Evolutionary conservation across 2,797 vertebrate species (phyloP).

Genomic region (Macropodus opercularis): DNA sequence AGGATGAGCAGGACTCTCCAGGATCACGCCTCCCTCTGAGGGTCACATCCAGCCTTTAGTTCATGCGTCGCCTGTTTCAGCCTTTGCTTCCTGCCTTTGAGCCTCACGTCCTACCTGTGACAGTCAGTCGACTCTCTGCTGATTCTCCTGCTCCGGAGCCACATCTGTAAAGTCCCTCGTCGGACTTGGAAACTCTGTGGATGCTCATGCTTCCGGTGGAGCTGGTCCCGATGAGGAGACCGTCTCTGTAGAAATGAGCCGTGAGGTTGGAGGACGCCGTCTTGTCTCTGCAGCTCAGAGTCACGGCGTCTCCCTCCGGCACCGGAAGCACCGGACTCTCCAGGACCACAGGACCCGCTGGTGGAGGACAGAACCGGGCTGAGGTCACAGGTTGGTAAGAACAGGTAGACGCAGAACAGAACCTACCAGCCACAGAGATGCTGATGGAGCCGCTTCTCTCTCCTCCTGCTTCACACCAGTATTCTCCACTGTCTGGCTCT

Average conservation of each 20-base stretch:
- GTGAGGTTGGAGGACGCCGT: rapidly evolving
- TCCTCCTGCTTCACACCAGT: not conserved
- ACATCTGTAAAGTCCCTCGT: conserved; percentile 24
- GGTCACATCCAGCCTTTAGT: too few relatives aligned
- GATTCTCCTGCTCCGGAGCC: conserved; percentile 8
- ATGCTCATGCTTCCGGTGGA: conserved; percentile 7
- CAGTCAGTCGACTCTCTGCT: conserved; percentile 18
- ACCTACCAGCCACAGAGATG: not conserved
- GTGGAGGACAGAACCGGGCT: too few relatives aligned
- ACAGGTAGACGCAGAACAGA: not conserved
- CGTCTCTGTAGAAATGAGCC: conserved; percentile 25
- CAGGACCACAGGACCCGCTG: not conserved
- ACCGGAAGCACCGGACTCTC: not conserved
- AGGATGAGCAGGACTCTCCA: too few relatives aligned
- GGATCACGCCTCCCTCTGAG: too few relatives aligned
- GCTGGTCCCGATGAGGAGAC: not conserved
- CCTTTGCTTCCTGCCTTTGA: too few relatives aligned
- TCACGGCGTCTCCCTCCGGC: not conserved
- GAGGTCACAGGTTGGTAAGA: too few relatives aligned
- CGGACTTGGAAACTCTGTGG: conserved; percentile 5
- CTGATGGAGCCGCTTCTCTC: not conserved
- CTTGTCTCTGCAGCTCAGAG: conserved; percentile 2
- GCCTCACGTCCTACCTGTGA: too few relatives aligned
- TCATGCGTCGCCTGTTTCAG: too few relatives aligned
- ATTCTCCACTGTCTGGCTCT: not conserved